A percentile compares a stretch with the other conserved stretches of the same genome.
Conservation (phyloP, 2,888 invertebrate genomes). For the Matsumyia berberina region DNA sequence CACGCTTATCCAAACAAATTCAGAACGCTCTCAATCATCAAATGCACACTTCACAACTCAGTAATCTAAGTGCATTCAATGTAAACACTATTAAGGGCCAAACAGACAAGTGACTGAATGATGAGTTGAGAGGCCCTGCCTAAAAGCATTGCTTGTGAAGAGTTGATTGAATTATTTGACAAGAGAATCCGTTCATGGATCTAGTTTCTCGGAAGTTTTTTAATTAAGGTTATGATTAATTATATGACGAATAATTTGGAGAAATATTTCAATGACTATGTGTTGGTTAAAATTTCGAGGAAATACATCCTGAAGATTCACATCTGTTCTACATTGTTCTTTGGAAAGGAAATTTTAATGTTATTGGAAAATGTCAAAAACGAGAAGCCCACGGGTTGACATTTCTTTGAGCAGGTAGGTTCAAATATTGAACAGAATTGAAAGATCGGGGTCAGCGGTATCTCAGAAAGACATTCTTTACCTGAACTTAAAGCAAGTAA, state of each 20-base stretch:
- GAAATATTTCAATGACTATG: too few relatives aligned
- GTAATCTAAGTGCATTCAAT: constrained; percentile 36
- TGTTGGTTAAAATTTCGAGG: too few relatives aligned
- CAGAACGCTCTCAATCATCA: neutral
- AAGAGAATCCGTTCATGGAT: constrained; percentile 19
- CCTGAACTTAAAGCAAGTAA: too few relatives aligned
- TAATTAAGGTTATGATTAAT: constrained; percentile 37
- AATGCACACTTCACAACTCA: constrained; percentile 34
- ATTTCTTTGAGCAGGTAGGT: too few relatives aligned
- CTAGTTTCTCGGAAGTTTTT: constrained; percentile 28
- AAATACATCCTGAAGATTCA: too few relatives aligned
- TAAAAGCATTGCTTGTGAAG: neutral
- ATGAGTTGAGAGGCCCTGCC: constrained; percentile 25
- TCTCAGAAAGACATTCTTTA: too few relatives aligned
- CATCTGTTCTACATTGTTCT: too few relatives aligned
- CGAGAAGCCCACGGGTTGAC: too few relatives aligned
- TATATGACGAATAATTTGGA: constrained; percentile 25
- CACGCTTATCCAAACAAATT: constrained; percentile 17
- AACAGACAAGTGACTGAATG: constrained; percentile 22
- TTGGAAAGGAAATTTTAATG: too few relatives aligned
- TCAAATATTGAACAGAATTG: too few relatives aligned
- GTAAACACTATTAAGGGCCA: constrained; percentile 13
- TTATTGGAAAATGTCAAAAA: too few relatives aligned
- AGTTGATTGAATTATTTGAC: constrained; percentile 43
- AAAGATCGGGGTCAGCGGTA: too few relatives aligned